Conservation (phyloP, 2,113 vertebrate genomes). For the Grantiella picta region DNA sequence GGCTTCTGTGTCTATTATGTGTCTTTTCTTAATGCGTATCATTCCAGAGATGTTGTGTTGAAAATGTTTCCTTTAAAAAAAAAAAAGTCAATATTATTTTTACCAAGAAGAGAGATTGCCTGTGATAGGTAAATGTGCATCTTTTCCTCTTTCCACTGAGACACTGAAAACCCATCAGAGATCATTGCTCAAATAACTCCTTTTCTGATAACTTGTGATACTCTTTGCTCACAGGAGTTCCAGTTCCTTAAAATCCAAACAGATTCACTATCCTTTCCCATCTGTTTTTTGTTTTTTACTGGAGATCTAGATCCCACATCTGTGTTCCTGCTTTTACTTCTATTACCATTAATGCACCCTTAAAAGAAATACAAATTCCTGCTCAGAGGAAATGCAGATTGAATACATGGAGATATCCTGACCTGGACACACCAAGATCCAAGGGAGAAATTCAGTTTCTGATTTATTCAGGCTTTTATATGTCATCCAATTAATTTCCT, state of each 20-base stretch:
- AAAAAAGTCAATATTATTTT: neutral
- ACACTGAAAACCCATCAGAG: neutral
- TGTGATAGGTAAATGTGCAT: neutral
- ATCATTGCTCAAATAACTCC: neutral
- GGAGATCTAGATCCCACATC: neutral
- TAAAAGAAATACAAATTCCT: neutral
- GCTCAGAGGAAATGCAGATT: neutral
- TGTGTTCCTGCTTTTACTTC: constrained; percentile 7
- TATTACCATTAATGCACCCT: neutral
- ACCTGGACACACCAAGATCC: neutral
- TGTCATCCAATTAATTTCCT: neutral
- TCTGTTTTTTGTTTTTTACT: neutral
- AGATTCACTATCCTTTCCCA: neutral
- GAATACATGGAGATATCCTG: neutral
- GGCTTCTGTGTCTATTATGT: neutral
- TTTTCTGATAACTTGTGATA: neutral
- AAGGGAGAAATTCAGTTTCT: neutral
- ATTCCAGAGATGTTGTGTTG: neutral
- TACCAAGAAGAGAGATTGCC: neutral
- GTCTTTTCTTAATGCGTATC: neutral
- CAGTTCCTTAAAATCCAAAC: neutral
- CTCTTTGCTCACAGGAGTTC: neutral
- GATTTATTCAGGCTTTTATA: neutral
- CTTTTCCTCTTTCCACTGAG: neutral
- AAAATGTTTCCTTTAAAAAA: neutral